phyloP scores from a whole-genome alignment of 2,113 vertebrate genomes.

The Phyllopteryx taeniolatus region DNA sequence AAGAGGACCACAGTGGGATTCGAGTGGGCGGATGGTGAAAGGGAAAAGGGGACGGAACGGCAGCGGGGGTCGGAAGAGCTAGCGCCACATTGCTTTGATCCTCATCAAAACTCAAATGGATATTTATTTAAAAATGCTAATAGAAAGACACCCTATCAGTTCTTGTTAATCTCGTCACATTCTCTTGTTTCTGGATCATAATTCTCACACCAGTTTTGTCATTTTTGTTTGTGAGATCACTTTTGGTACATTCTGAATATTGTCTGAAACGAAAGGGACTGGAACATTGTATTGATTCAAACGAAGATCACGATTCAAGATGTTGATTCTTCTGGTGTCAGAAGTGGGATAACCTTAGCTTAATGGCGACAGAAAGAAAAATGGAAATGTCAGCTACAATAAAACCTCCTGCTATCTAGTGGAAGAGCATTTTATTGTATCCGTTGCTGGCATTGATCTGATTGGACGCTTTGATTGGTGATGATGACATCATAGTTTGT shows the following conservation, averaged over 20 bases:
- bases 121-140: not conserved
- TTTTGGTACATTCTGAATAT: not conserved
- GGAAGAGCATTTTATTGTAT: no score
- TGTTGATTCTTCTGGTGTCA: no score
- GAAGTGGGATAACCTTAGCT: no score
- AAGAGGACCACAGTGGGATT: constrained; percentile 25
- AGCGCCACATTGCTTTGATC: not conserved
- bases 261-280: no score
- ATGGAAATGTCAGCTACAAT: no score
- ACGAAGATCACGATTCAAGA: no score
- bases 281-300: no score
- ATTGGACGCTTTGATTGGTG: not conserved
- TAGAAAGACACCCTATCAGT: not conserved
- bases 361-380: no score
- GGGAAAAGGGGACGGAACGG: constrained; percentile 20
- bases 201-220: no score
- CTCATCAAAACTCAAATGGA: not conserved
- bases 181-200: not conserved
- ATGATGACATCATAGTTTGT: not conserved
- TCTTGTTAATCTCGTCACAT: not conserved
- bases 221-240: not conserved
- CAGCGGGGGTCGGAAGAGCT: constrained; percentile 20
- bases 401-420: no score
- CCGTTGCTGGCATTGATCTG: not conserved
- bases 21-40: constrained; percentile 17